These are phyloP conservation scores for Tragopan temminckii DNA, from an alignment of 2,797 vertebrate species.

Conservation along the genomic window DNA sequence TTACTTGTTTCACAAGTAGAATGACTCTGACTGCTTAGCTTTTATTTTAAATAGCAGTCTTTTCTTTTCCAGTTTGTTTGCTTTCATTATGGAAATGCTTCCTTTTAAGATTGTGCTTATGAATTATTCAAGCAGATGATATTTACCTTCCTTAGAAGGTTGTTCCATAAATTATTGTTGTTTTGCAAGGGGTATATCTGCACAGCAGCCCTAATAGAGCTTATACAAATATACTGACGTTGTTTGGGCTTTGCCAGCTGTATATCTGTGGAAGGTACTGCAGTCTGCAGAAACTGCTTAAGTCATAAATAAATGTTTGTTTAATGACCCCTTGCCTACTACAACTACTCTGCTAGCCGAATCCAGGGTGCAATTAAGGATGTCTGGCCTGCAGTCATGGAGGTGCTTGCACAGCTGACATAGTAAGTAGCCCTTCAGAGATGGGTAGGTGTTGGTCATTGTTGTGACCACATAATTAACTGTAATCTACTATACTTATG, in stretches of 20 bases:
- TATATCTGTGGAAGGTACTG: not conserved
- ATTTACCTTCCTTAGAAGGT: conserved; percentile 36
- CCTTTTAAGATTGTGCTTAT: conserved; percentile 27
- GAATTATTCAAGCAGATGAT: conserved; percentile 42
- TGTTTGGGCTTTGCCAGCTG: not conserved
- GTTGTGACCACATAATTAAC: not conserved
- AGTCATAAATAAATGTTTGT: not conserved
- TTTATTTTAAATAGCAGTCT: not conserved
- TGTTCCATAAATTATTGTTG: conserved; percentile 48
- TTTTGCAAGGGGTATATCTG: not conserved
- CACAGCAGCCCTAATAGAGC: not conserved
- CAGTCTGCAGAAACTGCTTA: not conserved
- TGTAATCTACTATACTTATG: not conserved
- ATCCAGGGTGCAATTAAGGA: not conserved
- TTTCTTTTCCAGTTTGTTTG: not conserved
- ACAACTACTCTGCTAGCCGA: not conserved
- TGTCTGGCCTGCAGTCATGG: not conserved
- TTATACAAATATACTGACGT: not conserved
- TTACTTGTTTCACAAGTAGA: not conserved
- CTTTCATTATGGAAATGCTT: conserved; percentile 18
- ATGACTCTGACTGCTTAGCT: conserved; percentile 1
- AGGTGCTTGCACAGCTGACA: not conserved
- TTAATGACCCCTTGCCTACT: not conserved
- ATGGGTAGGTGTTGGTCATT: not conserved
- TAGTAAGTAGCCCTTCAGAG: not conserved